Base-by-base conservation (phyloP, 2,888 invertebrate species). In the Nephrocerus scutellatus region DNA sequence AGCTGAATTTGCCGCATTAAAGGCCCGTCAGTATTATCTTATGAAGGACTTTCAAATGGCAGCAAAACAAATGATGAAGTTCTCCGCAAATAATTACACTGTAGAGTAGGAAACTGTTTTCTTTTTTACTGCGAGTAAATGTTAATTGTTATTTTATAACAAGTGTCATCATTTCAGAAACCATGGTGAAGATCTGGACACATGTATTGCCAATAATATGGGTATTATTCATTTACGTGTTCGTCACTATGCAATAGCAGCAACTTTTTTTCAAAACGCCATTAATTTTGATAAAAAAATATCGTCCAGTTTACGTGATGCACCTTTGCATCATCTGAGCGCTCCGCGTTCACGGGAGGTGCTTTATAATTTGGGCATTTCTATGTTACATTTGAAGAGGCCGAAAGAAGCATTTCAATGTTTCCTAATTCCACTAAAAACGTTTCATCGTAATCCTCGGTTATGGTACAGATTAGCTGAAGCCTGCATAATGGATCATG, bases 401-500 rank as follows among this genome's bases (percentile, higher is more conserved):
- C 79, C 88, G 1, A 74, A 76, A 44, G 82, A 85, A 55, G 93
- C 96, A 1, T 95, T 96, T 67, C 90, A 91, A 58, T 91, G 88
- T 63, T 76, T 95, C 28, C 79, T 88, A 10, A 83, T 90, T 64
- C 87, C 87, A 3, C 80, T 89, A 0, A 80, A 89, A 47, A 79
- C 84, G 41, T 88, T 85, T 57, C 88, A 87, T 45, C 82, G 83
- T 52, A 93, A 92, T 67, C 86, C 93, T 4, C 74, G 87, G 39
- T 74, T 96, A 25, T 97, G 96, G 95, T 71, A 92, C 40, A 75
- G 95, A 53, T 72, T 96, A 55, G 92, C 95, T 0, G 96, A 96
- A 68, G 91, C 93, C 59, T 91, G 91, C 63, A 84, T 91, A 29
- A 78, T 72, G 66, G 63, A 69, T n/a, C 69, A 74, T 48, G 74